These are phyloP conservation scores for Trichoplax adhaerens DNA, from an alignment of 37 sponge, comb jelly and placozoan genomes.

Conservation along the genomic window DNA sequence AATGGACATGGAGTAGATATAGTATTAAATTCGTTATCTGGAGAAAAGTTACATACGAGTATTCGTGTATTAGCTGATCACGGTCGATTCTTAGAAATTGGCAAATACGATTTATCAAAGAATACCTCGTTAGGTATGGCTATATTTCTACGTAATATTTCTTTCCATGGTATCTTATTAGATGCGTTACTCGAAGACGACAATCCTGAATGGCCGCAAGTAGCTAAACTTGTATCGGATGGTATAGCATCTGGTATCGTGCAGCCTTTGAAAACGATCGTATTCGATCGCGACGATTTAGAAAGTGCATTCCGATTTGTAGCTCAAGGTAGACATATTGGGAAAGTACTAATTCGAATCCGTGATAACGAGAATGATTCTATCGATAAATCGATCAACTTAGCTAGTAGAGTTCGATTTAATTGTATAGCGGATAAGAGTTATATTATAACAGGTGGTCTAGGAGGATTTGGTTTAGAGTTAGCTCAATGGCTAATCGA, in stretches of 20 bases:
- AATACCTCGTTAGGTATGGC: slow-evolving; percentile 10
- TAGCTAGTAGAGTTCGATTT: no score
- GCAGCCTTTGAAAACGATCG: slow-evolving; percentile 9
- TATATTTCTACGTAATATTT: slow-evolving; percentile 9
- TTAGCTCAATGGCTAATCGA: slow-evolving; percentile 23
- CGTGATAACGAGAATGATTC: background rate
- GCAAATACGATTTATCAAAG: slow-evolving; percentile 14
- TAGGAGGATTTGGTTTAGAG: slow-evolving; percentile 39
- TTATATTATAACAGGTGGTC: slow-evolving; percentile 35
- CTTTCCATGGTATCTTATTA: slow-evolving; percentile 20
- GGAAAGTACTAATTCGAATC: slow-evolving; percentile 15
- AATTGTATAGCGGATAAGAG: slow-evolving; percentile 3
- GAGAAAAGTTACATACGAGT: slow-evolving; percentile 16
- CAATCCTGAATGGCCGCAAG: slow-evolving; percentile 8
- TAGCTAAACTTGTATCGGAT: slow-evolving; percentile 1
- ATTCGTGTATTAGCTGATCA: slow-evolving; percentile 5
- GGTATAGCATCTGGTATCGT: slow-evolving; percentile 13
- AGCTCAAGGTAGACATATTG: slow-evolving; percentile 20
- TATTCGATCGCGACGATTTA: slow-evolving; percentile 8
- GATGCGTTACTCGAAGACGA: slow-evolving; percentile 12
- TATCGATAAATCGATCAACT: no score
- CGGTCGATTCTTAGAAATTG: slow-evolving; percentile 20
- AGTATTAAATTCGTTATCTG: slow-evolving; percentile 19
- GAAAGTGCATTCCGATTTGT: slow-evolving; percentile 17
- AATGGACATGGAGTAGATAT: slow-evolving; percentile 7